Conservation (phyloP, 2,113 vertebrate species). For the Phalacrocorax carbo region DNA sequence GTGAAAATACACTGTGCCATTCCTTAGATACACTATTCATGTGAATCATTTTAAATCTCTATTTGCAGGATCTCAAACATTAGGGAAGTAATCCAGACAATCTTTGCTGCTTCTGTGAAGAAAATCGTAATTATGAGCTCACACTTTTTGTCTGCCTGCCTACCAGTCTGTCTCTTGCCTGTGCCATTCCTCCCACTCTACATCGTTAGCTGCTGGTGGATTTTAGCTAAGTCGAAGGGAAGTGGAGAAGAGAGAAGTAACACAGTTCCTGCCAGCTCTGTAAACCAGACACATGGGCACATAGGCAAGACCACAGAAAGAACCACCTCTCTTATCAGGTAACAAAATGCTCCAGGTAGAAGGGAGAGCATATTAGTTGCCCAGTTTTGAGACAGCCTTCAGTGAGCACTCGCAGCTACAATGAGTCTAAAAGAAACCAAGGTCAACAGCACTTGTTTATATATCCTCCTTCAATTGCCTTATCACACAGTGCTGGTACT, state of each 20-base stretch:
- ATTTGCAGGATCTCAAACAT: background rate
- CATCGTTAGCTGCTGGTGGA: background rate
- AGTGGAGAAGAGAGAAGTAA: background rate
- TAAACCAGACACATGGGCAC: background rate
- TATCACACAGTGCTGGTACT: background rate
- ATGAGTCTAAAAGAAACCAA: background rate
- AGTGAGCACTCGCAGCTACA: background rate
- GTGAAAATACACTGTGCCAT: background rate
- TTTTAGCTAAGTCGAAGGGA: background rate
- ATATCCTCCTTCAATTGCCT: background rate
- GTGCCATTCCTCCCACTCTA: background rate
- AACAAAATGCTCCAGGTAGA: background rate
- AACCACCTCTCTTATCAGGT: background rate
- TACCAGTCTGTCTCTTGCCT: background rate
- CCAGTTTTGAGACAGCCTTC: background rate
- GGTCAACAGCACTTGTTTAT: background rate
- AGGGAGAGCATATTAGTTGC: background rate
- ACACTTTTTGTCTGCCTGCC: background rate
- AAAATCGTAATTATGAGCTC: background rate
- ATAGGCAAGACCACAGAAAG: background rate
- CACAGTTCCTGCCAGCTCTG: background rate
- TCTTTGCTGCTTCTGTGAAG: background rate
- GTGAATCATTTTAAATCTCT: slow-evolving; percentile 10
- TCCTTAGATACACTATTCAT: background rate
- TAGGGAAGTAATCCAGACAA: background rate